Percentiles rank a stretch among this genome's conserved stretches.
phyloP scores from a whole-genome alignment of 2,888 invertebrate species.

The Chloroclystis v-ata region DNA sequence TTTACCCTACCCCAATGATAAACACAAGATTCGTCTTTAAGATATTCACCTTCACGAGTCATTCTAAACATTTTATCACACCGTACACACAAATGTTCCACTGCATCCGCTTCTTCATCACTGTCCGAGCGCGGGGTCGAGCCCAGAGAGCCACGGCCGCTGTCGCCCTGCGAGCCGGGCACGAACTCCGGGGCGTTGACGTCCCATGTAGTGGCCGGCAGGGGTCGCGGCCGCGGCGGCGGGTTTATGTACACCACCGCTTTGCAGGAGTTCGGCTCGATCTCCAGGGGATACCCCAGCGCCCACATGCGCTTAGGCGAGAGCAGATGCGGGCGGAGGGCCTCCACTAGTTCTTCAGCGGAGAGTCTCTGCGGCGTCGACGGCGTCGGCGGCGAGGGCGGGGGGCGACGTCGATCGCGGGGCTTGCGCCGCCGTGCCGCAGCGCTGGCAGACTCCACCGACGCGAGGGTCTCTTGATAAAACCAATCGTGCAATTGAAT shows the following conservation, averaged over 20 bases:
- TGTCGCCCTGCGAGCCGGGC: conserved; percentile 76
- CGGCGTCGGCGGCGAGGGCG: conserved; percentile 69
- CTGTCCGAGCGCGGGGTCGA: conserved; percentile 77
- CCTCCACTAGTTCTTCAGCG: conserved; percentile 75
- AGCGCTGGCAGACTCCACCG: conserved; percentile 63
- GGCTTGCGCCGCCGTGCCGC: conserved; percentile 64
- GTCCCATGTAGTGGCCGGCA: conserved; percentile 71
- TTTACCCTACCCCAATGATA: conserved; percentile 94
- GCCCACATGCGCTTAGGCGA: conserved; percentile 79
- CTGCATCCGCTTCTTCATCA: conserved; percentile 76
- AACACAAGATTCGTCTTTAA: conserved; percentile 84
- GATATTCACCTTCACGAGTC: conserved; percentile 83
- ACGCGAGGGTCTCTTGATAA: conserved; percentile 70
- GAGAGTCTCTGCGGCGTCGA: conserved; percentile 73
- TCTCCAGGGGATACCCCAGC: conserved; percentile 85
- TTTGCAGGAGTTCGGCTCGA: conserved; percentile 77
- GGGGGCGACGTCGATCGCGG: conserved; percentile 62
- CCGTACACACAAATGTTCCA: conserved; percentile 82
- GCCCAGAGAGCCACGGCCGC: conserved; percentile 75
- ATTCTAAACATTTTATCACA: conserved; percentile 86
- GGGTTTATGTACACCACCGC: conserved; percentile 81
- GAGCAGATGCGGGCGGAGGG: conserved; percentile 80
- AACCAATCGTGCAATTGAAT: conserved; percentile 70
- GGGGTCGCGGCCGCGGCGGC: conserved; percentile 64
- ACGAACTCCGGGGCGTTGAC: conserved; percentile 84